Evolutionary conservation across 2,888 invertebrate genomes (phyloP), one percentile per base, ranked within the genome.

Genomic region (Thymelicus acteon): DNA sequence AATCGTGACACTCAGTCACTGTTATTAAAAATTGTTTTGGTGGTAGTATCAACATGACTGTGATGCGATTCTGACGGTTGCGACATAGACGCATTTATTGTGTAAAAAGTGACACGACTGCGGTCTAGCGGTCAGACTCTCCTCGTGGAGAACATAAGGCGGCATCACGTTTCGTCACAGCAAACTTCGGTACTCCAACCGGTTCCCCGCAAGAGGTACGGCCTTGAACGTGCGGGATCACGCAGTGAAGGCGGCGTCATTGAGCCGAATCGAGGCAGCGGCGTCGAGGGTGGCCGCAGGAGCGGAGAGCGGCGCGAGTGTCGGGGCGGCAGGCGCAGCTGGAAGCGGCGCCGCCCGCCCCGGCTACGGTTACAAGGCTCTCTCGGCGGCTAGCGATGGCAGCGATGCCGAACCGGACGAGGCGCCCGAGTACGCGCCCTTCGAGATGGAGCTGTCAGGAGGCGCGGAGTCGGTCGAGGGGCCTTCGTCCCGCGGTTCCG

Each of bases 131-230:
- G n/a, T n/a, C 48, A 15, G 37, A 47, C 47, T 64, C 13, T 54
- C n/a, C 49, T 37, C 15, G 57, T 7, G 49, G 62, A 12, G 63
- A 47, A 19, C 19, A 6, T 6, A 62, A 69, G 72, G 58, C 88
- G 77, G 81, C 92, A 92, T 86, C 91, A 93, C 93, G 93, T 93
- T 93, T 85, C 92, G 93, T 80, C 93, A 92, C 89, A 88, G 91
- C 85, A 93, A 92, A 80, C 82, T 92, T 80, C 91, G 92, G 84
- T 92, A 92, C 73, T 91, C 92, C 74, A 92, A 90, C 75, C 91
- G 89, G 81, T 88, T 86, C 72, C 85, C 91, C 72, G 79, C 88
- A 57, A 85, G 85, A 75, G 86, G 87, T 76, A 91, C 91, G 72
- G 89, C 90, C 80, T 85, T 87, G 78, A 89, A 85, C 77, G 82